phyloP scores from a whole-genome alignment of 2,113 vertebrate species.

The Corythornis cristatus region DNA sequence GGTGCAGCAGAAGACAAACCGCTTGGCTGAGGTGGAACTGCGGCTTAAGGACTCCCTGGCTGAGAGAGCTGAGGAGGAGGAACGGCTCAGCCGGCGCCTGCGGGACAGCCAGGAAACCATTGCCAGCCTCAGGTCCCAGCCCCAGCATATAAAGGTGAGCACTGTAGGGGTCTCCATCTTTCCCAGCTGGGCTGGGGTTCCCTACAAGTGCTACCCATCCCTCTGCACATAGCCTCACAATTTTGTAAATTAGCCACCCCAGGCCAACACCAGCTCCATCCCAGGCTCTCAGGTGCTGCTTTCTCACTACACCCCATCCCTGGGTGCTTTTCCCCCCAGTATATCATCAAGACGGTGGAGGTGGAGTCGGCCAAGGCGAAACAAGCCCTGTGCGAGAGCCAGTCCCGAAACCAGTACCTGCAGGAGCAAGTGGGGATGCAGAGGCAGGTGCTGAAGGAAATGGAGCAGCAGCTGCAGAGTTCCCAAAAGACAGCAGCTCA shows the following conservation, averaged over 20 bases:
- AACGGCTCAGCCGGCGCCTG: constrained; percentile 79
- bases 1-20: constrained; percentile 82
- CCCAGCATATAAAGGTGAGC: constrained; percentile 85
- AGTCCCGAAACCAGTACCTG: constrained; percentile 84
- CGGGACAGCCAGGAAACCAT: constrained; percentile 86
- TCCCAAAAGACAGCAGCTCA: constrained; percentile 84
- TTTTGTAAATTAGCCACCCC: background rate
- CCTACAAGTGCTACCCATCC: background rate
- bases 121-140: constrained; percentile 76
- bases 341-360: constrained; percentile 84
- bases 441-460: constrained; percentile 86
- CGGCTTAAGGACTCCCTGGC: constrained; percentile 82
- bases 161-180: fast-evolving
- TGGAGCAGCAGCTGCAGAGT: constrained; percentile 89
- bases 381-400: constrained; percentile 81
- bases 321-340: constrained; percentile 59
- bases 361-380: constrained; percentile 84
- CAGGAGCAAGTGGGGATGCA: constrained; percentile 91
- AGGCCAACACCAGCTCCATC: background rate
- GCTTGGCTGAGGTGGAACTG: constrained; percentile 78
- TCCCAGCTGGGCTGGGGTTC: background rate
- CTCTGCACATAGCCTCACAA: background rate
- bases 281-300: background rate
- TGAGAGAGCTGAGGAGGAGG: constrained; percentile 80
- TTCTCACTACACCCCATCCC: background rate